Percentiles rank a stretch among this genome's conserved stretches.
Conservation (phyloP, 2,888 invertebrate genomes). For the Falcaria lacertinaria region DNA sequence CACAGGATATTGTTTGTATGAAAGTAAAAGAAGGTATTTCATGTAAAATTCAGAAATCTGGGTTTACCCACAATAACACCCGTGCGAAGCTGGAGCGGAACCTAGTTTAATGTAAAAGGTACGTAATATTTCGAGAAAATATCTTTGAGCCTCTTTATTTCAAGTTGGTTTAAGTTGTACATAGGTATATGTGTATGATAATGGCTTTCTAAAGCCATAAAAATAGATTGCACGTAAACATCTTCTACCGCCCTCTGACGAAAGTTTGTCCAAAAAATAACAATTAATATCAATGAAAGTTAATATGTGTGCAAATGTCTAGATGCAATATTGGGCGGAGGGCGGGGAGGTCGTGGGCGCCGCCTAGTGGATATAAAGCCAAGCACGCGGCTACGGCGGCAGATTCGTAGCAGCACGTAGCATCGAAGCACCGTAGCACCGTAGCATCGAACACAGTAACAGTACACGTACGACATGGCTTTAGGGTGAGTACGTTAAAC, state of each 20-base stretch:
- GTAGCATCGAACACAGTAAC: no score
- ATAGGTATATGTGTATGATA: no score
- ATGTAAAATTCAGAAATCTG: no score
- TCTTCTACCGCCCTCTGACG: conserved; percentile 5
- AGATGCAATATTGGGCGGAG: conserved; percentile 12
- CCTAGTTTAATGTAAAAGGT: no score
- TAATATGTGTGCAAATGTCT: conserved; percentile 21
- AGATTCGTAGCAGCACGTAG: conserved; percentile 37
- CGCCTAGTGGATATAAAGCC: conserved; percentile 51
- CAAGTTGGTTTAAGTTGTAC: not conserved
- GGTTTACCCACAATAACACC: no score
- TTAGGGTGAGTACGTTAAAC: conserved; percentile 22
- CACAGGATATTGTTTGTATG: no score
- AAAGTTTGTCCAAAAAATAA: conserved; percentile 23
- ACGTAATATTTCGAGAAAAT: no score
- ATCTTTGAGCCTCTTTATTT: no score
- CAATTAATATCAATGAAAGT: conserved; percentile 35
- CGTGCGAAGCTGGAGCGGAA: no score
- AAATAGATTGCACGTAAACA: not conserved
- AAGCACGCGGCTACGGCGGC: conserved; percentile 35
- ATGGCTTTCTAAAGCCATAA: no score
- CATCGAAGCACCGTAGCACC: conserved; percentile 33
- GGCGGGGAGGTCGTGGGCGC: conserved; percentile 22
- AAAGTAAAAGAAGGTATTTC: no score
- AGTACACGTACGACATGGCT: no score